phyloP scores from a whole-genome alignment of 92 coral and sea anemone species.

The Parazoanthus swiftii region DNA sequence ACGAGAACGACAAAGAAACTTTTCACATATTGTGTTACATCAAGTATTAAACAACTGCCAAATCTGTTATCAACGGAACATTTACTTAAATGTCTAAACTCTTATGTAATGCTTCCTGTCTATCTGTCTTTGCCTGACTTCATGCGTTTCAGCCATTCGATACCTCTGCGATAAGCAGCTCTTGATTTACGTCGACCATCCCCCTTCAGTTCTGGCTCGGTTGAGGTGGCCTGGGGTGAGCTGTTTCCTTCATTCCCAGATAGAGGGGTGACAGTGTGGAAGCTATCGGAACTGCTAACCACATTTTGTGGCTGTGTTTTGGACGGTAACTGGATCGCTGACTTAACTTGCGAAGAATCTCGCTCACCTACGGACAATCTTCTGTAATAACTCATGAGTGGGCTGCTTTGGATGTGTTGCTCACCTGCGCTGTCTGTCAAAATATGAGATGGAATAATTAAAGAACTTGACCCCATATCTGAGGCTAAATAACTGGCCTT shows the following conservation, averaged over 20 bases:
- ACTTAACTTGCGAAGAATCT: not conserved
- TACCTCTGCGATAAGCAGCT: slow-evolving; percentile 6
- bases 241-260: slow-evolving; percentile 27
- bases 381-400: slow-evolving; percentile 4
- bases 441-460: too few relatives aligned
- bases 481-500: too few relatives aligned
- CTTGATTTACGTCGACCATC: not conserved
- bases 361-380: not conserved
- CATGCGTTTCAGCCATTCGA: slow-evolving; percentile 7
- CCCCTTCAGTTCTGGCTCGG: not conserved
- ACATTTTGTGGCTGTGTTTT: not conserved
- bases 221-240: slow-evolving; percentile 13
- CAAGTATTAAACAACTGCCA: not conserved
- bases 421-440: not conserved
- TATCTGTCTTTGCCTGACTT: not conserved
- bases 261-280: slow-evolving; percentile 66
- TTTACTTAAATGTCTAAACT: not conserved
- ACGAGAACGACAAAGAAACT: too few relatives aligned
- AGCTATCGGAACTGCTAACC: slow-evolving; percentile 61
- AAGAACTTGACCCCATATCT: too few relatives aligned
- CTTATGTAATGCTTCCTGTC: not conserved
- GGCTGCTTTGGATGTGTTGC: not conserved
- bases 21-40: too few relatives aligned
- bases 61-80: not conserved
- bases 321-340: not conserved